Percentiles rank a stretch among this genome's conserved stretches.
Evolutionary conservation across 2,113 vertebrate genomes (phyloP).

Genomic region (Larimichthys polyactis): DNA sequence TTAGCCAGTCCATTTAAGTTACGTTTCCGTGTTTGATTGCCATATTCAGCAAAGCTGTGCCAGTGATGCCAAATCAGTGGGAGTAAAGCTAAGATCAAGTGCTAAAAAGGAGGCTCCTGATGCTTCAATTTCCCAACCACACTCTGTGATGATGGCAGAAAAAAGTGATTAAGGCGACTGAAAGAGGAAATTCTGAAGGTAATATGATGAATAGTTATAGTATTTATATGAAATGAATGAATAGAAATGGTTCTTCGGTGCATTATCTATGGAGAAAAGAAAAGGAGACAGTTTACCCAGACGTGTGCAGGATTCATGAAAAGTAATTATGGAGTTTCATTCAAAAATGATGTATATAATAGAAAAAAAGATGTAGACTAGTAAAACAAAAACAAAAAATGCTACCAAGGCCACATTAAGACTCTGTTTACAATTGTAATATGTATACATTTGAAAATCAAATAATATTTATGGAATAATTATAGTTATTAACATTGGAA

Average conservation of each 20-base stretch:
- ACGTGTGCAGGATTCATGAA: neutral
- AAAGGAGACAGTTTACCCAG: neutral
- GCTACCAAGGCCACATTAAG: neutral
- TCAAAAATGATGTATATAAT: neutral
- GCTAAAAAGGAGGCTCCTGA: constrained; percentile 60
- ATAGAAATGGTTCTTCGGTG: constrained; percentile 31
- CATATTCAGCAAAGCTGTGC: constrained; percentile 65
- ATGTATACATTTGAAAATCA: neutral
- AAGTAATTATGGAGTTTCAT: neutral
- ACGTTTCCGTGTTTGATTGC: constrained; percentile 77
- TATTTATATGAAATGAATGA: constrained; percentile 43
- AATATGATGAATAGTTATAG: constrained; percentile 35
- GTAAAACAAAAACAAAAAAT: neutral
- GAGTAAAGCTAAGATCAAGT: constrained; percentile 69
- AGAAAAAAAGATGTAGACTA: neutral
- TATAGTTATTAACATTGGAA: neutral
- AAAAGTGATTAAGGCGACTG: constrained; percentile 27
- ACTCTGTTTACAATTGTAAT: neutral
- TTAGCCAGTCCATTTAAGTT: constrained; percentile 77
- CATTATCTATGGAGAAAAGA: constrained; percentile 17
- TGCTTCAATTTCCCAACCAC: constrained; percentile 58
- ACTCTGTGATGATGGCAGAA: constrained; percentile 52
- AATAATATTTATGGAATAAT: neutral
- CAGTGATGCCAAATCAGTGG: constrained; percentile 70
- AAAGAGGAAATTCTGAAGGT: constrained; percentile 45